phyloP scores from a whole-genome alignment of 2,888 invertebrate species.

The Hedya salicella region DNA sequence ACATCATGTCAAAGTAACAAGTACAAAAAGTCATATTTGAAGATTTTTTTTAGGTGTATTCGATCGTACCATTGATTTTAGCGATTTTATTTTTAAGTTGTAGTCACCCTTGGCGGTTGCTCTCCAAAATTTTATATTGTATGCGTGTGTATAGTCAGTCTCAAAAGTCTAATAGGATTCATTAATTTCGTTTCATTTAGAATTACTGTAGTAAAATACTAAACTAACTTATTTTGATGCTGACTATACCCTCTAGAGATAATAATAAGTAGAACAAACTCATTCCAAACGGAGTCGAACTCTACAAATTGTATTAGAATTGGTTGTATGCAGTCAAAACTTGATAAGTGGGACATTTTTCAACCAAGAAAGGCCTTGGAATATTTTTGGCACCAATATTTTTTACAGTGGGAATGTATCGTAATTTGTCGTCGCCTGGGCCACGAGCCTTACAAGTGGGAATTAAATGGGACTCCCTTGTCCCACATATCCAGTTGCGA shows the following conservation, averaged over 20 bases:
- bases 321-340: background rate
- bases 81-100: conserved; percentile 4
- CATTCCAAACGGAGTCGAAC: background rate
- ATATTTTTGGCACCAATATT: too few species aligned
- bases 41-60: conserved; percentile 10
- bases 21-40: background rate
- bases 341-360: background rate
- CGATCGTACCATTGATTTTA: conserved; percentile 18
- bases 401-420: too few species aligned
- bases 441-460: too few species aligned
- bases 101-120: conserved; percentile 10
- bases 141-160: background rate
- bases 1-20: background rate
- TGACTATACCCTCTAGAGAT: background rate
- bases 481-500: background rate
- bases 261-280: background rate
- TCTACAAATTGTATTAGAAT: background rate
- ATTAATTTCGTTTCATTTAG: background rate
- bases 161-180: background rate
- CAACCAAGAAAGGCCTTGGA: background rate
- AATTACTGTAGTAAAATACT: background rate
- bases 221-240: background rate
- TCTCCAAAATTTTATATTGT: conserved; percentile 15
- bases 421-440: too few species aligned
- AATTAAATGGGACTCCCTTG: background rate